phyloP scores from a whole-genome alignment of 1,140 invertebrate species.

The Drosophila azteca region DNA sequence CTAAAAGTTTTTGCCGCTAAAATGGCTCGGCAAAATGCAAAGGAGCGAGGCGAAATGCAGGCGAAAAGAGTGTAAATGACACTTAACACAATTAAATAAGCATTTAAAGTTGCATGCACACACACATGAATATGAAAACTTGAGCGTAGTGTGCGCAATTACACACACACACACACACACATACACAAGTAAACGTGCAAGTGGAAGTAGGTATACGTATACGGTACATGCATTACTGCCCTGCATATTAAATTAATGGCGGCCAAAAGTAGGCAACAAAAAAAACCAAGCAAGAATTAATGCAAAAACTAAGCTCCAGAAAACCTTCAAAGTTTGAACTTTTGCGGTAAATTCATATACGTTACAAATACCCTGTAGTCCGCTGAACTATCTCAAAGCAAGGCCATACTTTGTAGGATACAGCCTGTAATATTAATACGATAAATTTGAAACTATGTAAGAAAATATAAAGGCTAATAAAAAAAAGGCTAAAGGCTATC shows the following conservation, averaged over 20 bases:
- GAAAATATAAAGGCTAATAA: too few species aligned
- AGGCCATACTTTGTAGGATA: too few species aligned
- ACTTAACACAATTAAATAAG: constrained; percentile 82
- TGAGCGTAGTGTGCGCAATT: constrained; percentile 55
- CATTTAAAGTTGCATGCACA: constrained; percentile 69
- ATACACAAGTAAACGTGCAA: background rate
- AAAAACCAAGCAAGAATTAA: constrained; percentile 12
- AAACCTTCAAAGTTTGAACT: too few species aligned
- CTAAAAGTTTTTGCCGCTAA: constrained; percentile 75
- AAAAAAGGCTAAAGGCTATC: too few species aligned
- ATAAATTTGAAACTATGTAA: too few species aligned
- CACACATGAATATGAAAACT: constrained; percentile 30
- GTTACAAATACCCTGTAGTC: too few species aligned
- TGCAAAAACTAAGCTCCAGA: too few species aligned
- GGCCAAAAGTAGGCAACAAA: constrained; percentile 64
- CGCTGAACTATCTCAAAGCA: too few species aligned
- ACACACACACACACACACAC: constrained; percentile 21
- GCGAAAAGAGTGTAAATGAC: constrained; percentile 70
- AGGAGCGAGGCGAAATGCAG: constrained; percentile 1
- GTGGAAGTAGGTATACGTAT: background rate
- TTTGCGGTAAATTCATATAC: too few species aligned
- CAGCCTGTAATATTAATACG: too few species aligned
- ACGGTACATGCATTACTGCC: constrained; percentile 30
- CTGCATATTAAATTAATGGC: constrained; percentile 75
- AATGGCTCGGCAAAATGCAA: constrained; percentile 49